Evolutionary conservation across 2,797 vertebrate genomes (phyloP), one percentile per base, ranked within the genome.

Genomic region (Phrynocephalus forsythii): DNA sequence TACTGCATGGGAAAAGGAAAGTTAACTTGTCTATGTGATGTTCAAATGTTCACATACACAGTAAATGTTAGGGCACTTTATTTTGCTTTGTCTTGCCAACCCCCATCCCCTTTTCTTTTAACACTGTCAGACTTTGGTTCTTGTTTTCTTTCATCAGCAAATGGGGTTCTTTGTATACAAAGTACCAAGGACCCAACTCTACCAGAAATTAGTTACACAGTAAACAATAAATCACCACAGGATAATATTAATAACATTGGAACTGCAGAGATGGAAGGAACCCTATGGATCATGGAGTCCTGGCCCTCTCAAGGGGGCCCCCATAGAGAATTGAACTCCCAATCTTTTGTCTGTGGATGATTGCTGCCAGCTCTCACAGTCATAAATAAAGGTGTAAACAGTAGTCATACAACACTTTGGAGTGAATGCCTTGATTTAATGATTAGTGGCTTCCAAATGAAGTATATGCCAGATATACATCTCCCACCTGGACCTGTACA

Each of bases 151-250:
- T 8, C 28, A 22, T 48, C 3, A 71, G 68, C 13, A 44, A 56
- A 78, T 91, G 87, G 78, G 78, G 82, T 60, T 89, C 80, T 76
- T 79, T 88, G 92, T 68, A 44, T 87, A 91, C 85, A 88, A 84
- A 88, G 76, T 89, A 90, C 16, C 85, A 91, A 91, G 91, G 91
- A 89, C 90, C 94, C 89, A 90, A 92, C 92, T 91, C 90, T 83
- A 80, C 83, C 8, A 60, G 89, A 80, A 30, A 75, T 84, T 33
- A 73, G 67, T 90, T 73, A 52, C 52, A 71, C 33, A 90, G 66
- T 88, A 0, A 84, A 89, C 5, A 48, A 84, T 67, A 86, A 76
- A 79, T 28, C 73, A 60, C 9, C 2, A 33, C 52, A 28, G 0
- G n/a, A 72, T 44, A 44, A 44, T 44, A 44, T 5, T 44, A 44